A percentile compares a stretch with the other conserved stretches of the same genome.
Evolutionary conservation across 2,888 invertebrate genomes (phyloP).

Genomic region (Oeneis ivallda): DNA sequence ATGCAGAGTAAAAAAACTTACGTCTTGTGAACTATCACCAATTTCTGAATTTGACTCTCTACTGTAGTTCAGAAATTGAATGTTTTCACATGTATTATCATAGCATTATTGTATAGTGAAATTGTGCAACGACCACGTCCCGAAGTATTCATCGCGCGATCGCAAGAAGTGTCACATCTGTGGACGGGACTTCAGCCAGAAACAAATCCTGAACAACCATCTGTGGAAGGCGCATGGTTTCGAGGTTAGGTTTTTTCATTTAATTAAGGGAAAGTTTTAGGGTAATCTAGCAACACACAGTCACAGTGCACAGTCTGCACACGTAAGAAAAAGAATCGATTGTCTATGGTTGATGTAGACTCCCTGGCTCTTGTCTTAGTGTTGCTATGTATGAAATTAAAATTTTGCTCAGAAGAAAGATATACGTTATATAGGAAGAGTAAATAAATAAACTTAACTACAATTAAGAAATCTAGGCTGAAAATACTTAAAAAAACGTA

Average conservation of each 20-base stretch:
- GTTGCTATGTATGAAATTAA: neutral
- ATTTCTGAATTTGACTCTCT: no score
- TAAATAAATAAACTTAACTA: neutral
- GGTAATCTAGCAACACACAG: neutral
- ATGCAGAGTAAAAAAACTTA: no score
- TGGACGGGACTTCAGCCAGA: constrained; percentile 72
- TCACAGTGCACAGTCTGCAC: no score
- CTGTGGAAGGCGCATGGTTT: constrained; percentile 72
- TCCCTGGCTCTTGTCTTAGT: no score
- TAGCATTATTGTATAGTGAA: constrained; percentile 51
- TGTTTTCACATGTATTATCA: no score
- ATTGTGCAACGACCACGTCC: constrained; percentile 66
- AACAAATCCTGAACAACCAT: constrained; percentile 74
- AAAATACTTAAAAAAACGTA: no score
- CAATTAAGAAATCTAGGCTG: neutral
- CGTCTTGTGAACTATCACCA: no score
- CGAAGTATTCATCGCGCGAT: constrained; percentile 58
- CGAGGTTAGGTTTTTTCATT: constrained; percentile 52
- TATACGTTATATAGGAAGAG: neutral
- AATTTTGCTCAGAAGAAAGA: neutral
- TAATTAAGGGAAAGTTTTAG: neutral
- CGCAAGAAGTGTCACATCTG: constrained; percentile 74
- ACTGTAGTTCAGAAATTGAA: no score
- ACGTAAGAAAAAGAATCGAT: no score
- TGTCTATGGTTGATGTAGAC: neutral